phyloP scores from a whole-genome alignment of 2,888 invertebrate genomes.

The Piscicola geometra region DNA sequence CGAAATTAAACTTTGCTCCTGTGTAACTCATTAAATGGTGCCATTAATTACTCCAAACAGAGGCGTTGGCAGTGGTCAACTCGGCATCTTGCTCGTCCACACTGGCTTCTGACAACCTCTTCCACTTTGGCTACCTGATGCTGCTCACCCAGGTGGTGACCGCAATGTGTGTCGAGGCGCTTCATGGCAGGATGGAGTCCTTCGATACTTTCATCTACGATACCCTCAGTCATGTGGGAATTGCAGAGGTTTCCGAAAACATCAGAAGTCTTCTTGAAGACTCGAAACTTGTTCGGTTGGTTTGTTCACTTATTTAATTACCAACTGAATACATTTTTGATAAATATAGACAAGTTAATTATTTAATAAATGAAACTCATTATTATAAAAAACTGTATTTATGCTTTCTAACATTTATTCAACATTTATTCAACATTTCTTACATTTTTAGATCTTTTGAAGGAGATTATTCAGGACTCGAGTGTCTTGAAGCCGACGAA shows the following conservation, averaged over 20 bases:
- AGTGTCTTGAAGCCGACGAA: not conserved
- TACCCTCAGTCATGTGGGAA: conserved; percentile 43
- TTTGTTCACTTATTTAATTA: not conserved
- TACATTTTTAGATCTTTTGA: not conserved
- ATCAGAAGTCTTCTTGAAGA: conserved; percentile 36
- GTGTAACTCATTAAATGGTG: too few relatives aligned
- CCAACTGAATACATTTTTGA: not conserved
- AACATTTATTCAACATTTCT: too few relatives aligned
- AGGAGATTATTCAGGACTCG: not conserved
- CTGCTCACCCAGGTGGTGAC: conserved; percentile 41
- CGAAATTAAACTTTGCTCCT: too few relatives aligned
- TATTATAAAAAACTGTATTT: not conserved
- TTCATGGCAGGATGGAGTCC: conserved; percentile 41
- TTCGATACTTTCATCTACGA: conserved; percentile 43
- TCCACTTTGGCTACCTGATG: conserved; percentile 39
- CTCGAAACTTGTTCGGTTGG: conserved; percentile 38
- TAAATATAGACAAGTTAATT: not conserved
- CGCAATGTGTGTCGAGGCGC: conserved; percentile 41
- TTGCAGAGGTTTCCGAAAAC: conserved; percentile 39
- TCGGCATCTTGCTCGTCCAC: conserved; percentile 43
- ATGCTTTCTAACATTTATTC: too few relatives aligned
- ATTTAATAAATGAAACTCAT: too few relatives aligned
- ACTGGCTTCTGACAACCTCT: conserved; percentile 41
- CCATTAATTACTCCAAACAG: too few relatives aligned
- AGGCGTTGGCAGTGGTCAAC: conserved; percentile 46